Evolutionary conservation across 2,113 vertebrate genomes (phyloP), one percentile per base, ranked within the genome.

Genomic region (Pygoscelis adeliae): DNA sequence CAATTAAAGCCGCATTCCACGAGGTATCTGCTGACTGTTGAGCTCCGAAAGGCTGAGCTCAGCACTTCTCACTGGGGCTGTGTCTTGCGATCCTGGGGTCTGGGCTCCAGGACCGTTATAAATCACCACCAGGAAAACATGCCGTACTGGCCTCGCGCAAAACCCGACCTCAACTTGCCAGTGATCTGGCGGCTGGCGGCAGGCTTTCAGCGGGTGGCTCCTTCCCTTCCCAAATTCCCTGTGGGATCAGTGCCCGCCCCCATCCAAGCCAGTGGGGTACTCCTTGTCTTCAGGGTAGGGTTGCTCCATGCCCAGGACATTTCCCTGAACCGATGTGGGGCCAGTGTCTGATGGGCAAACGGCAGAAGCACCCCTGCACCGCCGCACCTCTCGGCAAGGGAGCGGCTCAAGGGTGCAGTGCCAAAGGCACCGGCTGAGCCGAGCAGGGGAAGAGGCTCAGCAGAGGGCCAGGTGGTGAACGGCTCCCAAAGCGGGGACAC

Each of bases 261-360:
- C 5, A 49, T 7, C 58, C 40, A 11, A 16, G 29, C 52, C 9
- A 9, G 8, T 0, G 40, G 58, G 49, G 9, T 13, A 6, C 18
- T 25, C 67, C 36, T 10, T 18, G 38, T 14, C 38, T 42, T 71
- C 87, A 34, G 72, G 14, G 3, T 25, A 15, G 13, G 44, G 50
- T 2, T 66, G 34, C 40, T 71, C 49, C 8, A 0, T 23, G 30
- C 25, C 25, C 11, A 4, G 30, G 52, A 1, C 6, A 13, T 30
- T 56, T 46, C 52, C 46, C 55, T 6, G 0, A 15, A 16, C 9
- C 0, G 4, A 25, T 0, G 1, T 1, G 22, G 22, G 29, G 40
- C 10, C 26, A 29, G 21, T 0, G 0, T 9, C 19, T 53, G 49
- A 23, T 0, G 16, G 47, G 53, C 59, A 61, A 46, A 15, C 0